phyloP scores from a whole-genome alignment of 2,888 invertebrate species.

The Tipula confusa region DNA sequence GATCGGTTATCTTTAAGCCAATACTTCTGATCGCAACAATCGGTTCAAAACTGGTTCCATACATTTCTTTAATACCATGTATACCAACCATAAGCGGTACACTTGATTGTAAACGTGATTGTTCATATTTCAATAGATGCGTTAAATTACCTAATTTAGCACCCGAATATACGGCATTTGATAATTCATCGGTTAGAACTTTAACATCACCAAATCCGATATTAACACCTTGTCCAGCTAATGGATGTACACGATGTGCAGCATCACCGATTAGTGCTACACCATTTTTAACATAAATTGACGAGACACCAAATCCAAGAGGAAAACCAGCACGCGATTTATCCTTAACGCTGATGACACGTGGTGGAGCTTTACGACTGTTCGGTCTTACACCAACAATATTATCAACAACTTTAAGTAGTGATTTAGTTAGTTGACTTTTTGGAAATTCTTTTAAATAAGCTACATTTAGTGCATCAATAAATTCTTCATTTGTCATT shows the following conservation, averaged over 20 bases:
- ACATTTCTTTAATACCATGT: slow-evolving; percentile 81
- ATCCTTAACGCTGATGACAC: slow-evolving; percentile 42
- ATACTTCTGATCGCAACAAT: slow-evolving; percentile 74
- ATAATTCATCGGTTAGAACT: slow-evolving; percentile 65
- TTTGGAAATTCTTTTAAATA: slow-evolving; percentile 56
- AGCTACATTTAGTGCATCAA: slow-evolving; percentile 82
- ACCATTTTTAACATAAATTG: slow-evolving; percentile 75
- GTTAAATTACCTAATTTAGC: slow-evolving; percentile 64
- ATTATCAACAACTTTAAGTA: slow-evolving; percentile 53
- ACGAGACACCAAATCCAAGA: slow-evolving; percentile 84
- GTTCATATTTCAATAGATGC: slow-evolving; percentile 79
- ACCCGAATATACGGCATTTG: slow-evolving; percentile 68
- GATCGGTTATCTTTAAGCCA: slow-evolving; percentile 75
- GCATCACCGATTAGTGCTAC: slow-evolving; percentile 85
- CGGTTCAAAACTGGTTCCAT: slow-evolving; percentile 67
- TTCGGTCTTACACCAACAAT: slow-evolving; percentile 46
- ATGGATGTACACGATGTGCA: slow-evolving; percentile 87
- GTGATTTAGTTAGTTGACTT: slow-evolving; percentile 42
- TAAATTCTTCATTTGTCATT: slow-evolving; percentile 72
- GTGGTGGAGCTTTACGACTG: slow-evolving; percentile 48
- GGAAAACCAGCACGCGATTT: slow-evolving; percentile 79
- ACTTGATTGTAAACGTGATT: slow-evolving; percentile 75
- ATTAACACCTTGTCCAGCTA: slow-evolving; percentile 98
- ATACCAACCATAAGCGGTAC: slow-evolving; percentile 83
- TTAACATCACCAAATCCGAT: slow-evolving; percentile 91